phyloP scores from a whole-genome alignment of 1,140 invertebrate genomes.

The Probaryconus sp. region DNA sequence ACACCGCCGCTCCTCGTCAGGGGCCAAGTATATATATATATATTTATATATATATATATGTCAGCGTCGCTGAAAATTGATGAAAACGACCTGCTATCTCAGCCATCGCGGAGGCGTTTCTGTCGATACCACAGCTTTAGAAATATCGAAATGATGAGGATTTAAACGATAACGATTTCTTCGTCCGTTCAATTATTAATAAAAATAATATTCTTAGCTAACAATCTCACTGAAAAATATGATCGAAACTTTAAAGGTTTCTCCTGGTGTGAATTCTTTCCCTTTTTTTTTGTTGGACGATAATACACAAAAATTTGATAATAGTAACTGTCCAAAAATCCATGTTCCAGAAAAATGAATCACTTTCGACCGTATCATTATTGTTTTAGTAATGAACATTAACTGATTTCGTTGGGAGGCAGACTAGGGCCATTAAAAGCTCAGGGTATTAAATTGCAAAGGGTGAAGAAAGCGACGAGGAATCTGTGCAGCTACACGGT shows the following conservation, averaged over 20 bases:
- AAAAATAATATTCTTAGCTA: too few species aligned
- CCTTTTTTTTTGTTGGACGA: too few species aligned
- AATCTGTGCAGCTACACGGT: conserved; percentile 11
- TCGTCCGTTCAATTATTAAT: too few species aligned
- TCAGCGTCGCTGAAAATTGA: conserved; percentile 60
- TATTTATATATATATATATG: too few species aligned
- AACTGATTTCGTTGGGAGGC: conserved; percentile 21
- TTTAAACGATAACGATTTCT: background rate
- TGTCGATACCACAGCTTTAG: conserved; percentile 30
- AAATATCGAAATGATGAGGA: conserved; percentile 30
- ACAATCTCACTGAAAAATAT: too few species aligned
- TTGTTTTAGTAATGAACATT: conserved; percentile 15
- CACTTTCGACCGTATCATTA: background rate
- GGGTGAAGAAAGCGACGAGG: conserved; percentile 35
- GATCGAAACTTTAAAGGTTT: too few species aligned
- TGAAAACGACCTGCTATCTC: conserved; percentile 53
- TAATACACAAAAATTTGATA: too few species aligned
- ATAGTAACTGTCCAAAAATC: too few species aligned
- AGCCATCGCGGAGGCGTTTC: conserved; percentile 35
- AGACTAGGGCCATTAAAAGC: conserved; percentile 17
- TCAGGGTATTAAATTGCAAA: conserved; percentile 32
- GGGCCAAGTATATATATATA: conserved; percentile 30
- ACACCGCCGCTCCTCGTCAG: conserved; percentile 29
- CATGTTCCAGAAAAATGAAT: conserved; percentile 2
- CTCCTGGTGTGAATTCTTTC: too few species aligned